Evolutionary conservation across 2,888 invertebrate species (phyloP), one percentile per base, ranked within the genome.

Genomic region (Nomada ruficornis): DNA sequence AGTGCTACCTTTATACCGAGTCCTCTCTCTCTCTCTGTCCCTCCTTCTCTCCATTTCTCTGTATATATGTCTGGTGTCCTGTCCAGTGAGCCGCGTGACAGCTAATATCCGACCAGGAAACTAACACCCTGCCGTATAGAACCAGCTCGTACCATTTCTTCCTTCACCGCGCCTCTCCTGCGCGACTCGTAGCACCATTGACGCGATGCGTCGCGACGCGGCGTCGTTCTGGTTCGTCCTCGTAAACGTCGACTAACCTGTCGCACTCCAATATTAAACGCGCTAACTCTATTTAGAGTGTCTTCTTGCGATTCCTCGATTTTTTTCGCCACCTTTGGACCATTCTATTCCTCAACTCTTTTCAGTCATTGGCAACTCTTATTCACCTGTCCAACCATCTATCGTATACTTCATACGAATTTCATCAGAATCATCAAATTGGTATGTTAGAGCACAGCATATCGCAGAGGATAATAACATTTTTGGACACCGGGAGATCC

Each of bases 81-180:
- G 93, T 93, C 93, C 93, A 93, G 91, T 92, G 92, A 93, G 93
- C 91, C 92, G 91, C 92, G 90, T 93, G 93, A 94, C 93, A 93
- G 93, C 93, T 93, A 94, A 94, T 94, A 94, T 93, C 93, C 93
- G 92, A 89, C 90, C 91, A 91, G 93, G 93, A 93, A 93, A 93
- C 92, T 91, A 92, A 92, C 92, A 91, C 91, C 91, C 90, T 69
- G 70, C 85, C 78, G 57, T 65, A 75, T 74, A 82, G 64, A 77
- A 90, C 91, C 89, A 88, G 90, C 90, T 90, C 89, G 83, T 85
- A 84, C 44, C 83, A 36, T 71, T 69, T 64, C 80, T 81, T 77
- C 76, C 76, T 3, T 13, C 11, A 7, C 74, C 44, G 7, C 44
- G 44, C 64, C 57, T 36, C 36, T 36, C 7, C 36, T 36, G 36